A percentile compares a stretch with the other conserved stretches of the same genome.
phyloP scores from a whole-genome alignment of 37 sponge, comb jelly and placozoan genomes.

The Chondrosia reniformis region DNA sequence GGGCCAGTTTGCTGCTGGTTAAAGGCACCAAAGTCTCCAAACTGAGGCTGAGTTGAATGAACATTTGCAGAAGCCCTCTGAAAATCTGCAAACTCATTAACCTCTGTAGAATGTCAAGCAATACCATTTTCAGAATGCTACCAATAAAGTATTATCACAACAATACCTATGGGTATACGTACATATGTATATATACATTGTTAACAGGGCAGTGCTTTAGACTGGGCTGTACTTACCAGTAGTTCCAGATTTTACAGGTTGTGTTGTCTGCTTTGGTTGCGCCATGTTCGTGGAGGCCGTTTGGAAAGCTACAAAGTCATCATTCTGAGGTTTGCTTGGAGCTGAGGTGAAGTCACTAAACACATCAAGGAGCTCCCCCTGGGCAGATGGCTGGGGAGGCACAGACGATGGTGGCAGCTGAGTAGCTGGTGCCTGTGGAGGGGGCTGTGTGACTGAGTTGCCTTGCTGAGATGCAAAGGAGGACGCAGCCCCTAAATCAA shows the following conservation, averaged over 20 bases:
- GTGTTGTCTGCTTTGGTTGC: too few relatives aligned
- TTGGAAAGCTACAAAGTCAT: constrained; percentile 48
- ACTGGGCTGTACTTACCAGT: too few relatives aligned
- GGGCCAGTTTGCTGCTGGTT: not conserved
- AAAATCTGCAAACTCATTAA: not conserved
- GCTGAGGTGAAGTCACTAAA: constrained; percentile 36
- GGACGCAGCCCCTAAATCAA: constrained; percentile 78
- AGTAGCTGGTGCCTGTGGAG: not conserved
- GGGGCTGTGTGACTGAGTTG: constrained; percentile 2
- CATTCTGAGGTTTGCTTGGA: constrained; percentile 17
- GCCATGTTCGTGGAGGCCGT: constrained; percentile 37
- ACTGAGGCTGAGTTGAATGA: not conserved
- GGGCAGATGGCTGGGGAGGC: not conserved
- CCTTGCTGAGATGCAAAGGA: constrained; percentile 30
- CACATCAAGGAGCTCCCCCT: constrained; percentile 16
- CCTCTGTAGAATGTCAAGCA: not conserved
- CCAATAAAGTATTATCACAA: too few relatives aligned
- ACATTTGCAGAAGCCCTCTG: not conserved
- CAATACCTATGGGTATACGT: too few relatives aligned
- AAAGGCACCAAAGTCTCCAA: constrained; percentile 1
- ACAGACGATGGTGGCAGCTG: not conserved
- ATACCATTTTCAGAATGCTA: too few relatives aligned
- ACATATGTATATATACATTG: too few relatives aligned
- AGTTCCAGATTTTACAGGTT: too few relatives aligned
- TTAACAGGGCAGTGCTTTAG: too few relatives aligned